These are phyloP conservation scores for Hydrophis major DNA, from an alignment of 2,797 vertebrate genomes.

Conservation along the genomic window DNA sequence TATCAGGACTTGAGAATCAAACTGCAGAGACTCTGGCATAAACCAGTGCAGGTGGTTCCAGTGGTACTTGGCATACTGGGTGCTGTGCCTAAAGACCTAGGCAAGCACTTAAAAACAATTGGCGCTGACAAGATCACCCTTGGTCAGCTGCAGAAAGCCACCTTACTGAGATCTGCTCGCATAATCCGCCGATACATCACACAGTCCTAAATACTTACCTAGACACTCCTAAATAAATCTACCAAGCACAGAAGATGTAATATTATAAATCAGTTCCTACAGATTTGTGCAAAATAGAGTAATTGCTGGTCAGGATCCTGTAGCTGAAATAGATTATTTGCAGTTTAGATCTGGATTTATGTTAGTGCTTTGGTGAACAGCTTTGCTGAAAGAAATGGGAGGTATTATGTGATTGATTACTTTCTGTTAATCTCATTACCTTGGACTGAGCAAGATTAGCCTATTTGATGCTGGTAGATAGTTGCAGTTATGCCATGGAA, in stretches of 20 bases:
- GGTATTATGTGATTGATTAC: background rate
- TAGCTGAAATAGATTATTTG: background rate
- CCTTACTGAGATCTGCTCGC: too few relatives aligned
- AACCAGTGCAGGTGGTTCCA: too few relatives aligned
- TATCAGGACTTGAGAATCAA: too few relatives aligned
- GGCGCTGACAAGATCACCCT: too few relatives aligned
- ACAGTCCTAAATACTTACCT: too few relatives aligned
- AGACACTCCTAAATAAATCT: background rate
- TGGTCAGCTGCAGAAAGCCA: too few relatives aligned
- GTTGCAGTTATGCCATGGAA: background rate
- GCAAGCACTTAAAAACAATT: too few relatives aligned
- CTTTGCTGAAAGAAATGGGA: background rate
- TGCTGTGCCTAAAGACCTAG: too few relatives aligned
- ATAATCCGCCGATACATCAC: too few relatives aligned
- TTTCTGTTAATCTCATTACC: background rate
- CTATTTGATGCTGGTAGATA: background rate
- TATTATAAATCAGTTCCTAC: background rate
- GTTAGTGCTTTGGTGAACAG: background rate
- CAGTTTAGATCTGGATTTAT: background rate
- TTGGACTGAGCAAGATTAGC: background rate
- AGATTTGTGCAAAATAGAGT: background rate
- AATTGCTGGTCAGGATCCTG: background rate
- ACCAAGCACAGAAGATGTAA: background rate
- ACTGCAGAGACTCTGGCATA: too few relatives aligned
- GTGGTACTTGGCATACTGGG: too few relatives aligned